Evolutionary conservation across 1,140 invertebrate species (phyloP).

Genomic region (Drosophila ohnishii): DNA sequence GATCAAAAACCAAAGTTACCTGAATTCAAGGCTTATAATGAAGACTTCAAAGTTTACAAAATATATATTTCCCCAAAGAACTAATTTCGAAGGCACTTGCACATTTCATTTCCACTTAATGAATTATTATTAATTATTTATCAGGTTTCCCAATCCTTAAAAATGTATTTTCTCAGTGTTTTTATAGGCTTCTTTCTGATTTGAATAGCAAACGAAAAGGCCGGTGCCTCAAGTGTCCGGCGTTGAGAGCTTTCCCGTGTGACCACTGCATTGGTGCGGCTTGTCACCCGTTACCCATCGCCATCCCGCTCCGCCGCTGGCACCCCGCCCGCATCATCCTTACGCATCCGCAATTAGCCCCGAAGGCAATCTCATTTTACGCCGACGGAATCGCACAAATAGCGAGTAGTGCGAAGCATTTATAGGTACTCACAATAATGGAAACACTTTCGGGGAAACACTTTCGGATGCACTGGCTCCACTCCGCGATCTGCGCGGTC

Average conservation of each 20-base stretch:
- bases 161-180: constrained; percentile 6
- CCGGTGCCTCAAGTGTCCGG: constrained; percentile 20
- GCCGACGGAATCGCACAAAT: constrained; percentile 74
- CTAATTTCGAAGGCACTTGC: too few relatives aligned
- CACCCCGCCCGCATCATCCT: constrained; percentile 25
- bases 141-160: background rate
- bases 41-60: too few relatives aligned
- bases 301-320: constrained; percentile 4
- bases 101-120: too few relatives aligned
- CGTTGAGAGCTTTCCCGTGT: constrained; percentile 19
- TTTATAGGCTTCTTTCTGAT: background rate
- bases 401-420: constrained; percentile 45
- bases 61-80: too few relatives aligned
- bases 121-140: background rate
- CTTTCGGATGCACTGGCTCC: constrained; percentile 46
- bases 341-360: constrained; percentile 72
- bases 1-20: too few relatives aligned
- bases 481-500: constrained; percentile 7
- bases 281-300: constrained; percentile 57
- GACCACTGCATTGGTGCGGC: constrained; percentile 21
- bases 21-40: too few relatives aligned
- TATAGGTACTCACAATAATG: constrained; percentile 55
- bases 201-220: background rate
- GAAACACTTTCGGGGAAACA: constrained; percentile 40
- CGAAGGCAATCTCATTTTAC: constrained; percentile 79